Conservation (phyloP, 2,797 vertebrate species). For the Coregonus ussuriensis region DNA sequence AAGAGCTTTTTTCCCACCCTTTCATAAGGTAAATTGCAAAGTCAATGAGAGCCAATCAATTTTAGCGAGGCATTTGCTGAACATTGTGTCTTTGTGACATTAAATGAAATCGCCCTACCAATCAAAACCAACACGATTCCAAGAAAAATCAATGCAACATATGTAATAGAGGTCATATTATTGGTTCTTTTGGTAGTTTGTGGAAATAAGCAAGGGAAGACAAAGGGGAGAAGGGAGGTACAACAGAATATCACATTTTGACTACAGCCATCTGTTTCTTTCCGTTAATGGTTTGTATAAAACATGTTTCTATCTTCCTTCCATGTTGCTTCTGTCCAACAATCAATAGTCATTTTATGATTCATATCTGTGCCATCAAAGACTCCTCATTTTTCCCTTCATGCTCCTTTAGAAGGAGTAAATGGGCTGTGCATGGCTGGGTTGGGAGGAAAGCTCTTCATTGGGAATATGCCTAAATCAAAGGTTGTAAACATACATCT, state of each 20-base stretch:
- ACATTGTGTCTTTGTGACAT: neutral
- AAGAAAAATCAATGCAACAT: neutral
- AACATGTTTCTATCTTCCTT: slow-evolving; percentile 41
- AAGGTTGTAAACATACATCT: slow-evolving; percentile 66
- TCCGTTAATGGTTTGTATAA: slow-evolving; percentile 30
- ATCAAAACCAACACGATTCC: neutral
- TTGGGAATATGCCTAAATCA: slow-evolving; percentile 63
- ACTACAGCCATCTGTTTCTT: slow-evolving; percentile 21
- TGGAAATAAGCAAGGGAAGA: neutral
- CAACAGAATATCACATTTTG: neutral
- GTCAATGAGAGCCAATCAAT: neutral
- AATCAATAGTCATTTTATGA: slow-evolving; percentile 57
- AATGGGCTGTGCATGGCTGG: slow-evolving; percentile 50
- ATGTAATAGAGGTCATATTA: no score
- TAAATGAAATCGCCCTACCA: neutral
- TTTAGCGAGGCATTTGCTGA: neutral
- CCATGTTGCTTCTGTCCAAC: slow-evolving; percentile 47
- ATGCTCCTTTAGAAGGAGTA: slow-evolving; percentile 42
- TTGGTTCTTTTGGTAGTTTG: neutral
- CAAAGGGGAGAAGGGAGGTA: neutral
- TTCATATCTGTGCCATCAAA: slow-evolving; percentile 54
- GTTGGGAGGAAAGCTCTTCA: slow-evolving; percentile 47
- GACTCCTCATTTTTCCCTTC: neutral
- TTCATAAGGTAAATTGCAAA: neutral
- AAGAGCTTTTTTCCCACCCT: neutral